phyloP scores from a whole-genome alignment of 2,113 vertebrate genomes.

The Baryphthengus martii region DNA sequence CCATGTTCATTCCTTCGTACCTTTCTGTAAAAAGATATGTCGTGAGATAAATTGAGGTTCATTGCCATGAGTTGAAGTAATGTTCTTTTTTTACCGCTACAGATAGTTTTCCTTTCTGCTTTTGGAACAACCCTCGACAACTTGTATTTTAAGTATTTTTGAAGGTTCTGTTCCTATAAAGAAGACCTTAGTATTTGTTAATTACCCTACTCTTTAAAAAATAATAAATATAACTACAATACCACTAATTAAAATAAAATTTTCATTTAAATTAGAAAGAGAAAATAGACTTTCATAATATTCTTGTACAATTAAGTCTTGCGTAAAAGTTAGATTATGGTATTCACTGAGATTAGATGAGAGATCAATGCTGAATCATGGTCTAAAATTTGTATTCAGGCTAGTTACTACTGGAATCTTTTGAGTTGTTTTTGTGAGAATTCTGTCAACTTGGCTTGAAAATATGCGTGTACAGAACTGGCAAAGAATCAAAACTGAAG shows the following conservation, averaged over 20 bases:
- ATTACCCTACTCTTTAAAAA: neutral
- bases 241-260: neutral
- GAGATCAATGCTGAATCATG: neutral
- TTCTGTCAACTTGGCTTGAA: neutral
- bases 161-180: neutral
- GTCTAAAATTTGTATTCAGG: neutral
- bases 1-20: neutral
- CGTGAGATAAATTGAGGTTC: neutral
- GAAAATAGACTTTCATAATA: neutral
- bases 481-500: neutral
- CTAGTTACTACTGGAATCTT: neutral
- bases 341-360: neutral
- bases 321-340: neutral
- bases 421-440: neutral
- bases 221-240: neutral
- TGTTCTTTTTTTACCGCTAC: neutral
- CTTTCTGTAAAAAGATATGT: neutral
- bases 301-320: neutral
- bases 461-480: neutral
- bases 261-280: neutral
- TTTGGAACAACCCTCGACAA: neutral
- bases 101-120: neutral
- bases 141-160: neutral
- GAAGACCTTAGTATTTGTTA: neutral
- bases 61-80: neutral